These are phyloP conservation scores for Etheostoma spectabile DNA, from an alignment of 2,113 vertebrate species.

Conservation along the genomic window DNA sequence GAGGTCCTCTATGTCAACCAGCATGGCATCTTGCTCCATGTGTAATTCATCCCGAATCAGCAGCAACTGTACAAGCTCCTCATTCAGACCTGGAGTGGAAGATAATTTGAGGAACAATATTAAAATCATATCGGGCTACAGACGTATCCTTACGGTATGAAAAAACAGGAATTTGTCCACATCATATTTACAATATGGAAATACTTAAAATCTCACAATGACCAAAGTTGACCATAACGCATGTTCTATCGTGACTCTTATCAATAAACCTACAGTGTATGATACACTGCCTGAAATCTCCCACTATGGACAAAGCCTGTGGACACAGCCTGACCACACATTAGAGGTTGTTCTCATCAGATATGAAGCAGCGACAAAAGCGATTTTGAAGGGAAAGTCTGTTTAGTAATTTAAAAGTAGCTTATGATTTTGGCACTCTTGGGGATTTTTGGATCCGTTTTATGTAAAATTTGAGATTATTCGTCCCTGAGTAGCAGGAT, in stretches of 20 bases:
- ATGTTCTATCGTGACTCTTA: neutral
- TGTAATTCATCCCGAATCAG: conserved; percentile 97
- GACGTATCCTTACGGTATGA: neutral
- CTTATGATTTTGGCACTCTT: conserved; percentile 42
- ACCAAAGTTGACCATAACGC: neutral
- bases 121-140: neutral
- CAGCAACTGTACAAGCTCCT: conserved; percentile 98
- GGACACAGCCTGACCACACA: neutral
- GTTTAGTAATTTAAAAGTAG: conserved; percentile 29
- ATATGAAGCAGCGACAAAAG: neutral
- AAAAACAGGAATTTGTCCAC: neutral
- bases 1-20: conserved; percentile 98
- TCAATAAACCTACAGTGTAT: neutral
- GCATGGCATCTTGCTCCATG: conserved; percentile 99
- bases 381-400: conserved; percentile 33
- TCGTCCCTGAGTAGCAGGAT: conserved; percentile 46
- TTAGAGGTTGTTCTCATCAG: neutral
- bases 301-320: neutral
- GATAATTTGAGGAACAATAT: neutral
- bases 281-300: conserved; percentile 2
- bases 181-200: neutral
- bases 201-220: neutral
- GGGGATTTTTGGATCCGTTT: conserved; percentile 57
- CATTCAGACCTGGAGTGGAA: conserved; percentile 90
- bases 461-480: conserved; percentile 52